phyloP scores from a whole-genome alignment of 2,888 invertebrate genomes.

The Tineola bisselliella region DNA sequence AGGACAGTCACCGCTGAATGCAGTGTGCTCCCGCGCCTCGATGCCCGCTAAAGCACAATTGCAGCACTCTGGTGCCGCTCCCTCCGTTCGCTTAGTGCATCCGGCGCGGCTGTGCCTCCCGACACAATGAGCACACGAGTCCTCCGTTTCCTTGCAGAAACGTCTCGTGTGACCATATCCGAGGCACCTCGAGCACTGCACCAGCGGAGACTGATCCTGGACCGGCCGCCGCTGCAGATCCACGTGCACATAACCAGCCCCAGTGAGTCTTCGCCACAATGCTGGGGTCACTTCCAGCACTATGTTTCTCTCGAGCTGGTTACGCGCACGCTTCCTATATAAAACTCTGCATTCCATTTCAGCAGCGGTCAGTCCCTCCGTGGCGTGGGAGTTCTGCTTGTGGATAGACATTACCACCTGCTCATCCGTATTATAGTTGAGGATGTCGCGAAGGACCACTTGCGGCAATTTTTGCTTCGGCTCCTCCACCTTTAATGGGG shows the following conservation, averaged over 20 bases:
- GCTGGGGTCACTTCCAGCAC: conserved; percentile 19
- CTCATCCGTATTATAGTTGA: conserved; percentile 16
- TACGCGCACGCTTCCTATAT: conserved; percentile 20
- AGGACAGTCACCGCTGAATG: conserved; percentile 16
- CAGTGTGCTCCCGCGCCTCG: conserved; percentile 8
- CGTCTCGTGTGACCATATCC: conserved; percentile 22
- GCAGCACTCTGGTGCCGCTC: conserved; percentile 10
- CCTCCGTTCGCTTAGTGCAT: conserved; percentile 8
- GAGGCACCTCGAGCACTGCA: conserved; percentile 20
- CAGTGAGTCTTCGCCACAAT: conserved; percentile 16
- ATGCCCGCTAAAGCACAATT: conserved; percentile 16
- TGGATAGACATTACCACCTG: conserved; percentile 15
- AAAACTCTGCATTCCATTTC: conserved; percentile 14
- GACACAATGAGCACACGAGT: conserved; percentile 22
- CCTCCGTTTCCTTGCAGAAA: conserved; percentile 18
- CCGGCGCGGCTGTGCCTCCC: conserved; percentile 16
- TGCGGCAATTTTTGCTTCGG: conserved; percentile 15
- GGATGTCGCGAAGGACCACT: conserved; percentile 15
- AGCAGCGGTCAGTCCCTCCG: not conserved
- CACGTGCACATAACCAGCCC: not conserved
- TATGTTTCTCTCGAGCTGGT: conserved; percentile 19
- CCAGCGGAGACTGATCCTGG: conserved; percentile 14
- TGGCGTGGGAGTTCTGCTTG: conserved; percentile 16
- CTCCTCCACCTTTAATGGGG: conserved; percentile 13
- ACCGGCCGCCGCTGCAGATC: conserved; percentile 8